phyloP scores from a whole-genome alignment of 2,113 vertebrate species.

The Microcebus lehilahytsara region DNA sequence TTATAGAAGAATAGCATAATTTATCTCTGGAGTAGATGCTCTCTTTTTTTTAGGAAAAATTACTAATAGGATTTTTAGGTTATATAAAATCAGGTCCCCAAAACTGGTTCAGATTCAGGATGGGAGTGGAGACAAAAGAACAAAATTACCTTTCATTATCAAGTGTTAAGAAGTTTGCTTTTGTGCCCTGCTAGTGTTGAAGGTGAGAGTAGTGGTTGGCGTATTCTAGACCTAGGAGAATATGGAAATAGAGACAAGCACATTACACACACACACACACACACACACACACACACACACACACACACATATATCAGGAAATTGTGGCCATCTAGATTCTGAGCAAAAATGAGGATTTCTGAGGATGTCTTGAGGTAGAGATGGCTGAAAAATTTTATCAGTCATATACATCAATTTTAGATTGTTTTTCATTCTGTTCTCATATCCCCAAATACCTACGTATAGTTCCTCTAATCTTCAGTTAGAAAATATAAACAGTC shows the following conservation, averaged over 20 bases:
- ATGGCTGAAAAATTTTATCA: not conserved
- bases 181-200: not conserved
- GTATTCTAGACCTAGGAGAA: not conserved
- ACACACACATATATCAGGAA: not conserved
- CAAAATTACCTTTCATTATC: not conserved
- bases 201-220: accelerated
- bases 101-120: not conserved
- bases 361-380: not conserved
- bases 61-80: conserved; percentile 2
- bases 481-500: not conserved
- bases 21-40: not conserved
- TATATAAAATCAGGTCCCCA: not conserved
- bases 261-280: not conserved
- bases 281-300: not conserved
- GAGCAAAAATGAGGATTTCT: not conserved
- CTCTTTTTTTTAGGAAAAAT: not conserved
- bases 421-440: not conserved
- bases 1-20: not conserved
- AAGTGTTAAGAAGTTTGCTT: not conserved
- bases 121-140: not conserved
- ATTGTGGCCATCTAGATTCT: not conserved
- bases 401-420: not conserved
- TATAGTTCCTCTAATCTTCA: not conserved
- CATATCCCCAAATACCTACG: not conserved
- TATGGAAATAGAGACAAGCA: not conserved